Conservation (phyloP, 2,113 vertebrate genomes). For the Picathartes gymnocephalus region DNA sequence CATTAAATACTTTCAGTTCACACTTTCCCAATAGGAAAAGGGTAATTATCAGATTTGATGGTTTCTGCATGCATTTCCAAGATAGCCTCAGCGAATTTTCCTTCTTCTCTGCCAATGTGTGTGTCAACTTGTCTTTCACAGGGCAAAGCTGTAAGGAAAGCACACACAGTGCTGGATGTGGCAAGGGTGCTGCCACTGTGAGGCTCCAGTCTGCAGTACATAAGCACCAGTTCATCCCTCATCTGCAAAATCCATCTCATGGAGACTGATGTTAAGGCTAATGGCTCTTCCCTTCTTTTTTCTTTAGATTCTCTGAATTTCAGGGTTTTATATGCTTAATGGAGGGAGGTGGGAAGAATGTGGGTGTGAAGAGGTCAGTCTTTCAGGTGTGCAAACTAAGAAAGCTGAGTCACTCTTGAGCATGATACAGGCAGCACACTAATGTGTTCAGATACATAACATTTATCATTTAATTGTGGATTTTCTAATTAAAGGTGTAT, state of each 20-base stretch:
- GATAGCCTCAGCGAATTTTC: not conserved
- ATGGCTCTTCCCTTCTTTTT: not conserved
- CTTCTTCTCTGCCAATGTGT: not conserved
- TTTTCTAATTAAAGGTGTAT: not conserved
- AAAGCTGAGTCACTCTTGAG: not conserved
- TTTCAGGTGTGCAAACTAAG: not conserved
- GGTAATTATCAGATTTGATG: not conserved
- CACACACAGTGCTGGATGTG: not conserved
- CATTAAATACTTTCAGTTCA: not conserved
- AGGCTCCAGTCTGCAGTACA: not conserved
- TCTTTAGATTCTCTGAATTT: not conserved
- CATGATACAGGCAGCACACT: not conserved
- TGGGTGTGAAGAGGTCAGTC: not conserved
- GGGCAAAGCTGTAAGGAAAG: not conserved
- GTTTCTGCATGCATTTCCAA: not conserved
- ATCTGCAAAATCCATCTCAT: not conserved
- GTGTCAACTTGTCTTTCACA: not conserved
- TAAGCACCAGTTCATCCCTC: not conserved
- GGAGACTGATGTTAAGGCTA: not conserved
- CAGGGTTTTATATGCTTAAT: not conserved
- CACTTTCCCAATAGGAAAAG: not conserved
- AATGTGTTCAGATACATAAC: not conserved
- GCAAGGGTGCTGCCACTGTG: rapidly evolving
- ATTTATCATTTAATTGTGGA: not conserved
- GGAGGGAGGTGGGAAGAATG: not conserved